phyloP scores from a whole-genome alignment of 2,888 invertebrate genomes.

The Choristoneura rosaceana region DNA sequence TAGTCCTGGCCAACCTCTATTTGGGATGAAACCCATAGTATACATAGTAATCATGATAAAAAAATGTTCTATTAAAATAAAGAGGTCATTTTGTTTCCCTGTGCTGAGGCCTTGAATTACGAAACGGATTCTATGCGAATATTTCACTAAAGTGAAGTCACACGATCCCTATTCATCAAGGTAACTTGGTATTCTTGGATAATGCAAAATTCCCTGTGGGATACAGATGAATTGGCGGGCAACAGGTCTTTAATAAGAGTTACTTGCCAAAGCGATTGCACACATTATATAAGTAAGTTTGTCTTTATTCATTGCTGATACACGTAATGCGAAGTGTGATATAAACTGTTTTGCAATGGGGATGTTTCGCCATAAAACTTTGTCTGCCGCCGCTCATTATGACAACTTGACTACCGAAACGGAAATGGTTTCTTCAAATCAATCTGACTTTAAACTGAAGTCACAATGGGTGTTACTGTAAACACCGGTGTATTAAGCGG shows the following conservation, averaged over 20 bases:
- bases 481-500: background rate
- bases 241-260: background rate
- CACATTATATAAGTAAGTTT: background rate
- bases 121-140: no score
- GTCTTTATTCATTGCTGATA: background rate
- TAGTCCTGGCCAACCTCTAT: no score
- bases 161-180: no score
- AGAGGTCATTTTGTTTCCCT: no score
- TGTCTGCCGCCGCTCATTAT: background rate
- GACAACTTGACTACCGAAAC: background rate
- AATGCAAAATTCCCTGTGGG: no score
- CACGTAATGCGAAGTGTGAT: slow-evolving; percentile 3
- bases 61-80: no score
- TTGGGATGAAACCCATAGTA: no score
- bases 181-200: no score
- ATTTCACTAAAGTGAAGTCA: no score
- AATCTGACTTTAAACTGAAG: background rate
- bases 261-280: slow-evolving; percentile 4
- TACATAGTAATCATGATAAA: no score
- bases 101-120: no score
- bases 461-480: background rate
- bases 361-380: slow-evolving; percentile 10
- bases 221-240: no score
- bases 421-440: background rate
- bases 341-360: slow-evolving; percentile 5